Evolutionary conservation across 2,797 vertebrate genomes (phyloP).

Genomic region (Eulemur rubriventer): DNA sequence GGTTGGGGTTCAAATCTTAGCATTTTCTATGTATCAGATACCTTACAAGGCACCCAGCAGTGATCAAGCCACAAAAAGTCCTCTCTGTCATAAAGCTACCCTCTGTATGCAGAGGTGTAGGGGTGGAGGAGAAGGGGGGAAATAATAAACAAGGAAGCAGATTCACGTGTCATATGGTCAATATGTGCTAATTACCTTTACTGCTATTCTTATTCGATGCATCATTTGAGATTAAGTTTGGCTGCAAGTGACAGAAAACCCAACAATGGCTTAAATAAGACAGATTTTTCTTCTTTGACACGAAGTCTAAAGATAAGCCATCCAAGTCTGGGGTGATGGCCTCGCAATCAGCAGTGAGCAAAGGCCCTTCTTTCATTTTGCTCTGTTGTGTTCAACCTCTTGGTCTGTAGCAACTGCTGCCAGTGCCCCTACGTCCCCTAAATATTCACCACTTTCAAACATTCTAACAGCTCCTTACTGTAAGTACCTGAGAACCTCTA

Average conservation of each 20-base stretch:
- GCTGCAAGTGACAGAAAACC: not conserved
- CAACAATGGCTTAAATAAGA: not conserved
- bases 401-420: rapidly evolving
- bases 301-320: not conserved
- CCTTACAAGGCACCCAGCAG: not conserved
- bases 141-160: not conserved
- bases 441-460: not conserved
- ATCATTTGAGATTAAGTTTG: not conserved
- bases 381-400: not conserved
- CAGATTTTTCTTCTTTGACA: not conserved
- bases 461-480: not conserved
- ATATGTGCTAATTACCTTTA: not conserved
- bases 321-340: not conserved
- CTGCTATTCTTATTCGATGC: not conserved
- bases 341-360: too few species aligned
- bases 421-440: not conserved
- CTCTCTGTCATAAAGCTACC: not conserved
- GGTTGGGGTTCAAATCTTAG: not conserved
- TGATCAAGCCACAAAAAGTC: not conserved
- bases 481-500: not conserved
- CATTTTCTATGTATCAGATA: not conserved
- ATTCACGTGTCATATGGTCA: not conserved
- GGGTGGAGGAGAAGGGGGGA: rapidly evolving
- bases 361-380: not conserved
- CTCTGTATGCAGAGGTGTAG: not conserved